Base-by-base conservation (phyloP, 2,888 invertebrate species). In the Trachelus stipa region DNA sequence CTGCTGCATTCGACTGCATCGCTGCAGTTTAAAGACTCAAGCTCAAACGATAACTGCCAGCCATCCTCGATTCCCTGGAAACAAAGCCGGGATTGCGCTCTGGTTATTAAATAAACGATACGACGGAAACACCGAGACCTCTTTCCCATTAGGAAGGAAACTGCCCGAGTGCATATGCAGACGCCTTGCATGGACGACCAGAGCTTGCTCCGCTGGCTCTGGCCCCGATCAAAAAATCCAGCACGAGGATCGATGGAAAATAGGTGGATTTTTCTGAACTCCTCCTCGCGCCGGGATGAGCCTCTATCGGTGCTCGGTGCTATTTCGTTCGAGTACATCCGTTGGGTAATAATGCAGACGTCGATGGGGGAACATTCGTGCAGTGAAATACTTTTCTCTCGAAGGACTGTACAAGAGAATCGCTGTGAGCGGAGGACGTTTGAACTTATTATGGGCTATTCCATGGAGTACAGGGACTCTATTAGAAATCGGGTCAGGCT, bases 31-130 rank as follows among this genome's bases (percentile, higher is more conserved):
- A 56, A 56, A 56, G 56, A 56, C 23, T 56, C 56, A 23, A 56
- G 56, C 56, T 56, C 56, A 56, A 56, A 56, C 56, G 56, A 56
- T 56, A 56, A 56, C 56, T 15, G 56, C 23, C 15, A 56, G 56
- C 56, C 56, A 9, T 56, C 56, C 56, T 9, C 56, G 23, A 73
- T 69, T 12, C 56, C 30, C 34, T 75, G 73, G 79, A 82, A 81
- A 81, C 83, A 83, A 84, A 82, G 77, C 79, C 34, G 79, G 80
- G 79, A 81, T 84, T 77, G 77, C 78, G 40, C 56, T 56, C 77
- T 76, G 82, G 81, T 84, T 84, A 84, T 83, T 81, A 82, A 84
- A 79, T 77, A 79, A 80, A 81, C 82, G 83, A 83, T 81, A 78
- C 80, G 80, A 80, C 37, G n/a, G 37, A 37, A n/a, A 69, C 34